phyloP scores from a whole-genome alignment of 2,797 vertebrate species.

The Paratrypauchen microcephalus region DNA sequence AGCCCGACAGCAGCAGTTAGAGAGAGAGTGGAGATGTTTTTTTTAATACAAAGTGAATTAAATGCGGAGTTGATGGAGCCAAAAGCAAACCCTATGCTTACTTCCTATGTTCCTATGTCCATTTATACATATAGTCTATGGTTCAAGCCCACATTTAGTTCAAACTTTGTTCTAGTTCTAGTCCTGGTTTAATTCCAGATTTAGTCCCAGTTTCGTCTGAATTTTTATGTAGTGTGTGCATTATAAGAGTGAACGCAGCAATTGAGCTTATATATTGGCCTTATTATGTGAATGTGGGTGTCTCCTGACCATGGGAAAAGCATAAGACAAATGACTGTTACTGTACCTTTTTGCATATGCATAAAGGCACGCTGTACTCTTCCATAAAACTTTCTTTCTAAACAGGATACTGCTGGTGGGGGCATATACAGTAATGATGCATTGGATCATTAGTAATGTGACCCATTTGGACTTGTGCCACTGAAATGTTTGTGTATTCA shows the following conservation, averaged over 20 bases:
- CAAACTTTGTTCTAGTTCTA: too few species aligned
- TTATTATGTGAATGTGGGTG: background rate
- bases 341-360: background rate
- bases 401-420: slow-evolving; percentile 1
- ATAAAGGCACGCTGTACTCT: background rate
- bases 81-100: too few species aligned
- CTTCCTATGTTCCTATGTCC: too few species aligned
- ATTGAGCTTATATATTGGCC: background rate
- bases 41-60: too few species aligned
- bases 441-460: slow-evolving; percentile 3
- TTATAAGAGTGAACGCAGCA: background rate
- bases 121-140: too few species aligned
- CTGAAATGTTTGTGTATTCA: background rate
- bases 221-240: background rate
- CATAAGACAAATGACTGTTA: background rate
- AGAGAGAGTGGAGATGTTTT: too few species aligned
- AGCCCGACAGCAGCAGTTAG: too few species aligned
- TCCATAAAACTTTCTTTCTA: background rate
- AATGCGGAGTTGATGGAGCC: too few species aligned
- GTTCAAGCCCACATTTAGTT: too few species aligned
- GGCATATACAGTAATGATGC: slow-evolving; percentile 10
- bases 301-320: background rate
- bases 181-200: background rate
- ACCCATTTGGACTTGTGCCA: slow-evolving; percentile 11
- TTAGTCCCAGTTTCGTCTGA: background rate